phyloP scores from a whole-genome alignment of 2,797 vertebrate genomes.

The Pseudochaenichthys georgianus region DNA sequence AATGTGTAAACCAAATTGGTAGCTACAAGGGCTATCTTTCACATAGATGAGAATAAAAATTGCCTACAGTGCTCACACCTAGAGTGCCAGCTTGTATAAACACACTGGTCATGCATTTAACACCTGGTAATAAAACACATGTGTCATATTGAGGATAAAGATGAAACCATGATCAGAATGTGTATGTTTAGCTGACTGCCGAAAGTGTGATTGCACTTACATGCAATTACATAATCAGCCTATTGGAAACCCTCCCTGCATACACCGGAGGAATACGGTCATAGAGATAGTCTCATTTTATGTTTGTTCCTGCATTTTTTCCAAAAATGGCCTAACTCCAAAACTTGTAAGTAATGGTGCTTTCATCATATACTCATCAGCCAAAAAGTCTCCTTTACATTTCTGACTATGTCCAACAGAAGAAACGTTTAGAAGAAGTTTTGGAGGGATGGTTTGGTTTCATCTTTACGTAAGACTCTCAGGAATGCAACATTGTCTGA shows the following conservation, averaged over 20 bases:
- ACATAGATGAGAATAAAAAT: background rate
- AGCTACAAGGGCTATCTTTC: background rate
- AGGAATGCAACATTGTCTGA: constrained; percentile 1
- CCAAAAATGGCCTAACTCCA: constrained; percentile 15
- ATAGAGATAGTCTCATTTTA: no score
- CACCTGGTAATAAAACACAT: no score
- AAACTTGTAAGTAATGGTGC: background rate
- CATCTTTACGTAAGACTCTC: background rate
- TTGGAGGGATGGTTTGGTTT: background rate
- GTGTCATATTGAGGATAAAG: no score
- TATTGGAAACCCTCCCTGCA: no score
- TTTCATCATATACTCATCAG: constrained; percentile 9
- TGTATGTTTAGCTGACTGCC: no score
- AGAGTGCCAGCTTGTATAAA: background rate
- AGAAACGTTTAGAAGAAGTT: background rate
- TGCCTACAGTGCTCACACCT: background rate
- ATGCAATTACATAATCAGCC: no score
- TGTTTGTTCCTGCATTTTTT: no score
- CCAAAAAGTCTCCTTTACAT: background rate
- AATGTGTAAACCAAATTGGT: no score
- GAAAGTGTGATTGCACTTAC: no score
- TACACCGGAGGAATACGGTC: no score
- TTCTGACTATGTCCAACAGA: background rate
- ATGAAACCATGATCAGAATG: no score
- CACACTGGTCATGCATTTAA: no score